Conservation (phyloP, 2,888 invertebrate genomes). For the Synergus itoensis region DNA sequence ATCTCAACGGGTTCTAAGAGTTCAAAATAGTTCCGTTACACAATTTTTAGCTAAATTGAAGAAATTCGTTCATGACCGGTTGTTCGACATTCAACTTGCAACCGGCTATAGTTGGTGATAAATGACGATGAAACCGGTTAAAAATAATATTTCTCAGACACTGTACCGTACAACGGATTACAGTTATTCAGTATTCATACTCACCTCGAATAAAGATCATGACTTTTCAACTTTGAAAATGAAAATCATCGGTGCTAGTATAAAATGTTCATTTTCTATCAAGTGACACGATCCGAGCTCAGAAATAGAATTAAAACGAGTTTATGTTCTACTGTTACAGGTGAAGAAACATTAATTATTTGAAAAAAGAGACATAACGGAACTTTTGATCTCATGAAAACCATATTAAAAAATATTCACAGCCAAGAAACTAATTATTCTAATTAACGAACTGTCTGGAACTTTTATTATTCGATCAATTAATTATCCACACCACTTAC, state of each 20-base stretch:
- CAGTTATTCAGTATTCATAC: background rate
- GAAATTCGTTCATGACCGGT: background rate
- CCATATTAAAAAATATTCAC: background rate
- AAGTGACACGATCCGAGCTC: background rate
- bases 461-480: background rate
- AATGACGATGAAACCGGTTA: slow-evolving; percentile 64
- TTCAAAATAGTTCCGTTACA: background rate
- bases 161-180: slow-evolving; percentile 48
- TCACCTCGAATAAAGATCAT: background rate
- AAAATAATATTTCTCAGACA: slow-evolving; percentile 69
- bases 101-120: background rate
- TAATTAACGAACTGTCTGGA: background rate
- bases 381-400: background rate
- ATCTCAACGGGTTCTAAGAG: too few relatives aligned
- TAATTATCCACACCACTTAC: background rate
- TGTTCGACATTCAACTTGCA: background rate
- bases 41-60: background rate
- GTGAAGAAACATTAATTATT: background rate
- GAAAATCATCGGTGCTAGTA: background rate
- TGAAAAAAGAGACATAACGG: background rate
- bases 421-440: background rate
- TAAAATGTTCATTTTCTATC: background rate
- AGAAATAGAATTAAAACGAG: too few relatives aligned
- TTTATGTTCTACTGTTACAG: background rate
- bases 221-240: background rate